Base-by-base conservation (phyloP, 2,113 vertebrate species). In the Myrmecophaga tridactyla region DNA sequence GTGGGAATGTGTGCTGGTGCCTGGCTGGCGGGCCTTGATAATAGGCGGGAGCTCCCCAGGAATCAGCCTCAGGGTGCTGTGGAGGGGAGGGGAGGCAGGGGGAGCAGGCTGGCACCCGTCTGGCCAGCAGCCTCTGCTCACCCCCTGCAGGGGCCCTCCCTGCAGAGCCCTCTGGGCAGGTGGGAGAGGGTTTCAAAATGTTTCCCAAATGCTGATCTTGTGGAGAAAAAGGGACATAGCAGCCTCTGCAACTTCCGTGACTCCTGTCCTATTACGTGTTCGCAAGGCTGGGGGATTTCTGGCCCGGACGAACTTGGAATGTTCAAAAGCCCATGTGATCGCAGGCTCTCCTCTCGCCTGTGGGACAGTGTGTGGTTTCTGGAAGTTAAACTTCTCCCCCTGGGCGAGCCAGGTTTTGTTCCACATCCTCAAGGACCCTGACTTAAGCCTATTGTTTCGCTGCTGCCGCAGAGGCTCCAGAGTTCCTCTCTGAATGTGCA, bases 401-500 rank as follows among this genome's bases (percentile, higher is more conserved):
- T 34, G 12, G 29, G 81, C 3, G 3, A 75, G 92, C 93, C 87
- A 81, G 81, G 73, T 92, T 70, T 96, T 96, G 76, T 90, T 92
- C 92, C 73, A 31, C 36, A 63, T 90, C 93, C 94, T 94, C 78
- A 70, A 89, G 90, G 93, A 81, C 56, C 89, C 88, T 93, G 77
- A 73, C 89, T 89, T 72, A 60, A 70, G 60, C 92, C 95, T 63
- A 46, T 94, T 96, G 95, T 96, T 96, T 73, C 0, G n/a, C 39
- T 53, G 87, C 75, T 85, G 67, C 70, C 70, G 23, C 76, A 14
- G 76, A 92, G 41, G n/a, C 85, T 89, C 62, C 1, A n/a, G 8
- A 67, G 84, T 70, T 96, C 83, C 92, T 94, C 83, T 90, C 78
- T 81, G 73, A 69, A 39, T 83, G 36, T 72, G 86, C 6, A 9